Conservation (phyloP, 2,797 vertebrate species). For the Coccyzus lansbergi region DNA sequence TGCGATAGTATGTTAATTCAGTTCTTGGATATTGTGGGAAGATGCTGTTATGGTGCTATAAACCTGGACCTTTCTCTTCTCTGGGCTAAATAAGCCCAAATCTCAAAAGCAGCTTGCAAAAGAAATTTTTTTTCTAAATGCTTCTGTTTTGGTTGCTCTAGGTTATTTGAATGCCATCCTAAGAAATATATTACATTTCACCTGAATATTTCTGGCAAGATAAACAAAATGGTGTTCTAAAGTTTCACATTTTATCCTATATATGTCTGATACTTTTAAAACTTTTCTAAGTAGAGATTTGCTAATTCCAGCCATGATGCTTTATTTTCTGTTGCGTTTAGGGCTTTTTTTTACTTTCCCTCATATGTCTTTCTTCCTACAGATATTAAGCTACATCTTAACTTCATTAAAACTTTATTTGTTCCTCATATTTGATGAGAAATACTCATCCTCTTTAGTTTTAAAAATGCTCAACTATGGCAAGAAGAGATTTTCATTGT, state of each 20-base stretch:
- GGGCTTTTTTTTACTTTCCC: neutral
- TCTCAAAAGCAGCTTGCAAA: too few species aligned
- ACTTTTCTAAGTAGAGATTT: neutral
- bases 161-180: neutral
- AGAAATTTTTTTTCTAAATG: too few species aligned
- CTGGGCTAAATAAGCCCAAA: too few species aligned
- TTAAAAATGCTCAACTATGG: neutral
- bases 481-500: neutral
- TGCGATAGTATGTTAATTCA: neutral
- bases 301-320: neutral
- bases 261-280: neutral
- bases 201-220: neutral
- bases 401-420: neutral
- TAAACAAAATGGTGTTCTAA: neutral
- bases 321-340: neutral
- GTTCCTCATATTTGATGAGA: neutral
- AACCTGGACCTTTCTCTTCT: neutral
- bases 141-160: neutral
- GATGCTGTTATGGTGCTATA: neutral
- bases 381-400: neutral
- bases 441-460: neutral
- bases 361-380: neutral
- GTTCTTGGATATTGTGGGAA: neutral
- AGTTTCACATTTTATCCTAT: neutral
- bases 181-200: neutral